Percentiles rank a stretch among this genome's conserved stretches.
phyloP scores from a whole-genome alignment of 2,113 vertebrate genomes.

The Hyperopisus bebe region DNA sequence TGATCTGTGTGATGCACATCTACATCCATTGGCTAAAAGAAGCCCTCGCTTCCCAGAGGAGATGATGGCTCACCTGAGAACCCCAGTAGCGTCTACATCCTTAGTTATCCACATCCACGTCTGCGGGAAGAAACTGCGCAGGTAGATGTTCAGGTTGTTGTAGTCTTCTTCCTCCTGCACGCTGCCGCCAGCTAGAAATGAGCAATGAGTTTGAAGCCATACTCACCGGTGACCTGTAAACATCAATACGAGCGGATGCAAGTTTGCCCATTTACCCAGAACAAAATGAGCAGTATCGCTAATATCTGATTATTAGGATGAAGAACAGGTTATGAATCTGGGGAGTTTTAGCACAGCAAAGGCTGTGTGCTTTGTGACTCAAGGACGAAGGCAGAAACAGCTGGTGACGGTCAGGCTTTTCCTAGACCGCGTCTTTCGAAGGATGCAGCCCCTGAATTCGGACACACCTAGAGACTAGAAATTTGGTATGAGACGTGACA shows the following conservation, averaged over 20 bases:
- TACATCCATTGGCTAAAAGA: neutral
- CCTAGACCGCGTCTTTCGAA: neutral
- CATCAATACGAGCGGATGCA: neutral
- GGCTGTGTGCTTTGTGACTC: neutral
- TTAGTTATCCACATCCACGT: slow-evolving; percentile 41
- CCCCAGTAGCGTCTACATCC: slow-evolving; percentile 20
- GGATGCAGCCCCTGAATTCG: neutral
- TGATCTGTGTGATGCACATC: neutral
- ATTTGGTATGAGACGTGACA: neutral
- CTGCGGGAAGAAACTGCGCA: slow-evolving; percentile 41
- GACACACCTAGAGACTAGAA: neutral
- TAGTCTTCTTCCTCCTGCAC: slow-evolving; percentile 16
- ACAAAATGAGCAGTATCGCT: neutral
- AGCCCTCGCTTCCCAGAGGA: no score
- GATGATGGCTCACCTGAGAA: slow-evolving; percentile 26
- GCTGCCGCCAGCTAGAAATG: neutral
- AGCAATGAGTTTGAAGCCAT: neutral
- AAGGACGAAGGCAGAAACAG: neutral
- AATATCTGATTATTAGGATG: neutral
- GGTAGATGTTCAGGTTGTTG: slow-evolving; percentile 23
- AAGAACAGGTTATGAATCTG: neutral
- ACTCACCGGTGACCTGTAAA: neutral
- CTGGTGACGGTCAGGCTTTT: neutral
- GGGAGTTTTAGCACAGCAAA: neutral
- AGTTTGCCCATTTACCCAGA: neutral